Evolutionary conservation across 2,797 vertebrate species (phyloP), one percentile per base, ranked within the genome.

Genomic region (Anguilla anguilla): DNA sequence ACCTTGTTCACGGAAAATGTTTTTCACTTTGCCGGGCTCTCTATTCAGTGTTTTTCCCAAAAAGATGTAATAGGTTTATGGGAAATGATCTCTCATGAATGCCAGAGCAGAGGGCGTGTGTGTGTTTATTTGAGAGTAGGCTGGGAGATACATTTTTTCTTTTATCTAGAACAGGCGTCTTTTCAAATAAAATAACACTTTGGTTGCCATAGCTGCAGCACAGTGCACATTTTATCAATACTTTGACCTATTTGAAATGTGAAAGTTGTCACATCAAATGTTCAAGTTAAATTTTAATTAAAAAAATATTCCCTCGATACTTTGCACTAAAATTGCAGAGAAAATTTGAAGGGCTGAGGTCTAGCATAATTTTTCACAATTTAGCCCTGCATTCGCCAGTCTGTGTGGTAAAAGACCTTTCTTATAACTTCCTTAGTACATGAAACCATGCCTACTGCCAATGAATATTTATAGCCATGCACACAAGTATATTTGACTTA

Each of bases 1-100:
- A 89, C 83, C 84, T 39, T 81, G 87, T 85, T 85, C 55, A 84
- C 39, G 51, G 69, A 87, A 69, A 64, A 85, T 86, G 87, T 15
- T 67, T 89, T 39, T 43, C 74, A 11, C 55, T 79, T 61, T 19
- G 72, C 55, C 85, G 83, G 5, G 72, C n/a, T 59, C 53, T 49
- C 31, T 35, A 25, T 74, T 72, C 61, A 55, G 43, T 84, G 87
- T 39, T 74, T 84, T 55, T 57, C 87, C 43, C 53, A 77, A 39
- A 86, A 64, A 84, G 84, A 74, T 72, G 31, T 86, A 55, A 88
- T 85, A 59, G 67, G 46, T 85, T 87, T 86, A 85, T 85, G 59
- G 61, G 81, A 88, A 87, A 59, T 55, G 35, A 83, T 85, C n/a
- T 84, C 51, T 51, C 69, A 85, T 35, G 31, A 86, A 87, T 84